These are phyloP conservation scores for Corythaeola cristata DNA, from an alignment of 2,113 vertebrate genomes.

Conservation along the genomic window DNA sequence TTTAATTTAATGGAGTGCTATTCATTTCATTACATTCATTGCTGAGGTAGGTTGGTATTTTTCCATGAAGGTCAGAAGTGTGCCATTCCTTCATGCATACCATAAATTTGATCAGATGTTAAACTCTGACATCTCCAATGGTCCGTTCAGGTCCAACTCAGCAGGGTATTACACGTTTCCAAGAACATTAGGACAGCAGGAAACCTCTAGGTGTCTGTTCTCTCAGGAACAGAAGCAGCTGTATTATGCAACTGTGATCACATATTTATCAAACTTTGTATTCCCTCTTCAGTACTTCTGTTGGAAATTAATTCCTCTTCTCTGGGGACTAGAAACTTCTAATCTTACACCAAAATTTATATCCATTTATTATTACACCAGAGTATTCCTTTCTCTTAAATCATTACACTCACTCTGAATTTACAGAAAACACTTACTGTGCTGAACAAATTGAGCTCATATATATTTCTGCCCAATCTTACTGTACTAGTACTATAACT, in stretches of 20 bases:
- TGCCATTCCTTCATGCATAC: background rate
- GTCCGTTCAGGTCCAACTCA: background rate
- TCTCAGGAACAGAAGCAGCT: background rate
- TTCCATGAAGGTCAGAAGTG: background rate
- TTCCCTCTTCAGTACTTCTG: background rate
- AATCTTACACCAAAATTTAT: background rate
- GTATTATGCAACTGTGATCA: background rate
- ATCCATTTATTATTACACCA: background rate
- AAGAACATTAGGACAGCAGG: background rate
- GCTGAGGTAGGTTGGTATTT: background rate
- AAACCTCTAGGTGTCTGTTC: background rate
- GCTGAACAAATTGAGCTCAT: background rate
- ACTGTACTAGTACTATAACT: background rate
- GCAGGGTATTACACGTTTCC: background rate
- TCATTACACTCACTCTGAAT: background rate
- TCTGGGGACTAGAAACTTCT: background rate
- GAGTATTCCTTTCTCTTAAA: background rate
- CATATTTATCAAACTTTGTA: background rate
- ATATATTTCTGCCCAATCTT: background rate
- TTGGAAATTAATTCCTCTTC: constrained; percentile 8
- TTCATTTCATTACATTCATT: background rate
- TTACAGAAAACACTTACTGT: background rate
- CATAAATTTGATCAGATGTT: background rate
- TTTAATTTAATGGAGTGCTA: constrained; percentile 8
- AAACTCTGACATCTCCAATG: background rate